These are phyloP conservation scores for Eilema caniola DNA, from an alignment of 2,888 invertebrate species.

Conservation along the genomic window DNA sequence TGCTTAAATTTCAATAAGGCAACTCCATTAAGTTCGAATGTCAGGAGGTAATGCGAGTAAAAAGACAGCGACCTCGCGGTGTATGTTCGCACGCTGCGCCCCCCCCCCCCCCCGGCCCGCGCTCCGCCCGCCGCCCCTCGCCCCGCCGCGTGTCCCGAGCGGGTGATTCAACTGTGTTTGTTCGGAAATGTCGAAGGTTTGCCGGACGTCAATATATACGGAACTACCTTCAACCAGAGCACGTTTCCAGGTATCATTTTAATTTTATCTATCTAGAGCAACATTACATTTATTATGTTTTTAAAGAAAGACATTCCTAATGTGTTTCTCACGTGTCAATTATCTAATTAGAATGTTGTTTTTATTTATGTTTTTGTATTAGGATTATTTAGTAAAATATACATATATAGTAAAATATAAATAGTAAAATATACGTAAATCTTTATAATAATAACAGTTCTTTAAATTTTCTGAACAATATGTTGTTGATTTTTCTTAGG, in stretches of 20 bases:
- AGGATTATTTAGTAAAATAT: not conserved
- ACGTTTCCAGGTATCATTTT: conserved; percentile 80
- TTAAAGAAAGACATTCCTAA: conserved; percentile 9
- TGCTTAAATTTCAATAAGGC: conserved; percentile 83
- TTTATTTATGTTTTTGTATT: not conserved
- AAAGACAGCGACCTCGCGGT: conserved; percentile 80
- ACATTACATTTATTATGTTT: conserved; percentile 42
- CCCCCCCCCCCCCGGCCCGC: conserved; percentile 28
- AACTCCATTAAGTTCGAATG: conserved; percentile 83
- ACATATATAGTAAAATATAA: no score
- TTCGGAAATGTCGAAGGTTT: conserved; percentile 85
- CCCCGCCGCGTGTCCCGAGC: conserved; percentile 38
- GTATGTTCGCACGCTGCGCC: conserved; percentile 70
- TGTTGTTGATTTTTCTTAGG: conserved; percentile 5
- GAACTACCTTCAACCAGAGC: conserved; percentile 81
- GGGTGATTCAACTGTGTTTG: conserved; percentile 77
- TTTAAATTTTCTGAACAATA: not conserved
- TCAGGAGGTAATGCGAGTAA: conserved; percentile 81
- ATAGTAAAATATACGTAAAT: not conserved
- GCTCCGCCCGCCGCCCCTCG: conserved; percentile 26
- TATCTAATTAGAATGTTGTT: not conserved
- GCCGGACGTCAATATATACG: conserved; percentile 83
- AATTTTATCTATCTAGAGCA: conserved; percentile 66
- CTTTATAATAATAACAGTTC: not conserved
- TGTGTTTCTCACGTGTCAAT: not conserved